Evolutionary conservation across 2,113 vertebrate species (phyloP).

Genomic region (Typhlomys cinereus): DNA sequence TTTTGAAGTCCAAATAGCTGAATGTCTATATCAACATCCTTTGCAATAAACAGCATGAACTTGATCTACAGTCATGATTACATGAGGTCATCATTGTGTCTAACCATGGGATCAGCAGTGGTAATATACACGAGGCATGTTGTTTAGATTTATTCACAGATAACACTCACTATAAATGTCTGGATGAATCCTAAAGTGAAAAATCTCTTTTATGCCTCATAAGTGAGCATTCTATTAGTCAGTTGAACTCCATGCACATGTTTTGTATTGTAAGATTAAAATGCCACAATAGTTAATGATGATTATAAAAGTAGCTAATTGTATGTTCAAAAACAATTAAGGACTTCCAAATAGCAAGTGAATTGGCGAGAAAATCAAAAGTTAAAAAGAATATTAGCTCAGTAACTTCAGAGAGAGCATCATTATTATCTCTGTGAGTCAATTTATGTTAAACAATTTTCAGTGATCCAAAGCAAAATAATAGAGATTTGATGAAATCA

Average conservation of each 20-base stretch:
- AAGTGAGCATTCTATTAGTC: slow-evolving; percentile 14
- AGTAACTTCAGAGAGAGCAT: slow-evolving; percentile 43
- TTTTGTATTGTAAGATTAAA: slow-evolving; percentile 29
- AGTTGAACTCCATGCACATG: neutral
- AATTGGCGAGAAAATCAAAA: neutral
- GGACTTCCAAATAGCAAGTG: slow-evolving; percentile 39
- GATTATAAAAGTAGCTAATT: slow-evolving; percentile 47
- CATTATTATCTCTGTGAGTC: slow-evolving; percentile 18
- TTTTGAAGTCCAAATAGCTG: neutral
- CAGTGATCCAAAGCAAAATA: slow-evolving; percentile 55
- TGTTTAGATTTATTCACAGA: neutral
- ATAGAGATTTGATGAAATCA: slow-evolving; percentile 66
- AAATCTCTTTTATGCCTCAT: slow-evolving; percentile 9
- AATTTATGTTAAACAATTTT: slow-evolving; percentile 40
- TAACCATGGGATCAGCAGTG: neutral
- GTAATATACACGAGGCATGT: neutral
- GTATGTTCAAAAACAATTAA: slow-evolving; percentile 35
- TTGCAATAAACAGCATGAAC: neutral
- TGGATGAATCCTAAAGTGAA: slow-evolving; percentile 12
- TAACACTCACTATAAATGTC: neutral
- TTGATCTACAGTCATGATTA: neutral
- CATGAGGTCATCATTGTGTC: neutral
- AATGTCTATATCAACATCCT: neutral
- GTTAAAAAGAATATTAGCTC: slow-evolving; percentile 18
- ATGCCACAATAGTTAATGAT: slow-evolving; percentile 2